Evolutionary conservation across 2,888 invertebrate genomes (phyloP).

Genomic region (Pammene aurita): DNA sequence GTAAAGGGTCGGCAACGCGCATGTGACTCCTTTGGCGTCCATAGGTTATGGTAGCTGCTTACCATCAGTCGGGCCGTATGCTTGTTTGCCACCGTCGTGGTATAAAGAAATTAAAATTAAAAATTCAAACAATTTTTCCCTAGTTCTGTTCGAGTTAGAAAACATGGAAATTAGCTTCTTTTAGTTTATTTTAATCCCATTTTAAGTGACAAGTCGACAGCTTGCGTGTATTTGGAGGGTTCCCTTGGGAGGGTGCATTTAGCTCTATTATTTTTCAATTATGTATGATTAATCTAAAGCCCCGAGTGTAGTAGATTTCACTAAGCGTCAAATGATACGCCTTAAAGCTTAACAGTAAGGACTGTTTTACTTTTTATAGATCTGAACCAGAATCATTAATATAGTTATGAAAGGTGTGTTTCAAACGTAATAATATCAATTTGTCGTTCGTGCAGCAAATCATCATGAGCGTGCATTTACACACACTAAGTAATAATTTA

Average conservation of each 20-base stretch:
- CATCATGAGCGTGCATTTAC: not conserved
- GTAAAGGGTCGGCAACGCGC: no score
- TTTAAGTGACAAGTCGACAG: constrained; percentile 56
- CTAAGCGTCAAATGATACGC: not conserved
- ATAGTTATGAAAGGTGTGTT: constrained; percentile 26
- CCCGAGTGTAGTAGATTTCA: constrained; percentile 30
- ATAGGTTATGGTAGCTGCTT: no score
- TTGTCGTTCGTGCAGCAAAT: constrained; percentile 25
- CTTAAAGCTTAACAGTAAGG: constrained; percentile 13
- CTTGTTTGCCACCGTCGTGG: no score
- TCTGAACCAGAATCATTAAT: not conserved
- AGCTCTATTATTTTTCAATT: constrained; percentile 69
- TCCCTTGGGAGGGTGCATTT: constrained; percentile 56
- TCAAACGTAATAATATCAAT: constrained; percentile 24
- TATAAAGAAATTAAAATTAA: no score
- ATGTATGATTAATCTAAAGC: constrained; percentile 56
- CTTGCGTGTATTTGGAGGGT: constrained; percentile 63
- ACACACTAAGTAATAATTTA: constrained; percentile 9
- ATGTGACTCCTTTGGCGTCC: no score
- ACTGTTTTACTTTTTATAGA: constrained; percentile 12
- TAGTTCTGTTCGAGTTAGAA: constrained; percentile 28
- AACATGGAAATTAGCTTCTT: constrained; percentile 39
- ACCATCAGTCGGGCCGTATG: no score
- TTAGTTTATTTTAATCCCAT: constrained; percentile 45
- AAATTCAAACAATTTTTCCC: constrained; percentile 23